Percentiles rank a stretch among this genome's conserved stretches.
phyloP scores from a whole-genome alignment of 2,888 invertebrate species.

The Agrenia bidenticulata region DNA sequence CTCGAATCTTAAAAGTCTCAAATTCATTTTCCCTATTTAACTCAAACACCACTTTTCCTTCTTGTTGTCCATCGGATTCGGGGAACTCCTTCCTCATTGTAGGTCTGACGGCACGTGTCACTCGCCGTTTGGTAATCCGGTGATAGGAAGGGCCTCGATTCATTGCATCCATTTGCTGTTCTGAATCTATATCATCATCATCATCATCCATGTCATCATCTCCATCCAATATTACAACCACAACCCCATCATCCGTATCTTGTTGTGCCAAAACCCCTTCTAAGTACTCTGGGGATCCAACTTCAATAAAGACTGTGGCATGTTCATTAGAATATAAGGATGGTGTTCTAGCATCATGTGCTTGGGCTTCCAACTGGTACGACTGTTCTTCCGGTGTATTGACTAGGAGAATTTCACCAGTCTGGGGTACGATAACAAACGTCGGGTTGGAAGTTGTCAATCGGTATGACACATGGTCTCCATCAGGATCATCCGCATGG shows the following conservation, averaged over 20 bases:
- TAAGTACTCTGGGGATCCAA: conserved; percentile 57
- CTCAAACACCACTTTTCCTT: conserved; percentile 83
- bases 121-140: conserved; percentile 61
- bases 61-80: conserved; percentile 84
- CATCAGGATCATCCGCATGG: conserved; percentile 83
- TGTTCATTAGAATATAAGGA: conserved; percentile 69
- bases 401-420: conserved; percentile 81
- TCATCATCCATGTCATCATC: conserved; percentile 57
- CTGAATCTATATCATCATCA: conserved; percentile 40
- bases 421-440: conserved; percentile 87
- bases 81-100: conserved; percentile 89
- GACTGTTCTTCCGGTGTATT: conserved; percentile 71
- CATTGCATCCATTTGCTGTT: neutral
- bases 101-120: conserved; percentile 88
- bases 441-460: conserved; percentile 76
- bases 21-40: conserved; percentile 88
- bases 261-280: conserved; percentile 59
- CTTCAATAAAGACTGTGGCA: conserved; percentile 75
- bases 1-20: conserved; percentile 89
- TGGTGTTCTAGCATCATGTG: conserved; percentile 78
- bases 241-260: conserved; percentile 50
- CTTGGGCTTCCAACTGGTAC: conserved; percentile 72
- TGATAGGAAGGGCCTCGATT: conserved; percentile 42
- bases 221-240: conserved; percentile 48
- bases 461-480: conserved; percentile 86